Evolutionary conservation across 2,113 vertebrate genomes (phyloP), one percentile per base, ranked within the genome.

Genomic region (Crypturellus undulatus): DNA sequence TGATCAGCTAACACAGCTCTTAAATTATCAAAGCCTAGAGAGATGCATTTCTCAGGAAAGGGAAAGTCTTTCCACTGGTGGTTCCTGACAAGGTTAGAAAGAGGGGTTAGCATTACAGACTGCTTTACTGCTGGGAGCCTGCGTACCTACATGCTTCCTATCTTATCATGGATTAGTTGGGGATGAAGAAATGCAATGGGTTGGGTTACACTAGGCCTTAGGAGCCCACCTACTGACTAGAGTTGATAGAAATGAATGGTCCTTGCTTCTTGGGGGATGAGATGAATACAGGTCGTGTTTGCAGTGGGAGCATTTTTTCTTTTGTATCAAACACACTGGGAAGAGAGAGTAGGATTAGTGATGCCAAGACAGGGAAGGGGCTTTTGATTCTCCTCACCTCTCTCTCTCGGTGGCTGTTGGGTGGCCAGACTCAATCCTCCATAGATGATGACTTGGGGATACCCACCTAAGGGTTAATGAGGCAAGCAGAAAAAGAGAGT

Each of bases 51-150:
- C 82, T 69, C 45, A 45, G 38, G 75, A 82, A 60, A 68, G 38
- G 38, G 64, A 82, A n/a, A 89, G 52, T 52, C 45, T 42, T 67
- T 59, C 64, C 89, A 38, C 18, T 22, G 3, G 22, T 34, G 28
- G 4, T 4, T 59, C 71, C 30, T 43, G 28, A 56, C 3, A 12
- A 45, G 38, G 78, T 80, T 88, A 83, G 72, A 92, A 89, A 72
- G 72, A 84, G 43, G 26, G 21, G 3, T 52, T 84, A 83, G 49
- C 7, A 0, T 62, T 64, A 42, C 24, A 72, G 24, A 12, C 47
- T 92, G 43, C 64, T 38, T 72, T 92, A 38, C 73, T 83, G 36
- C 71, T 86, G 40, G 52, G 68, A 95, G 52, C 25, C 67, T 70
- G 58, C 42, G 43, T 34, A 95, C 79, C 58, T 92, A 51, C 1